Base-by-base conservation (phyloP, 1,140 invertebrate species). In the Sinonovacula constricta region DNA sequence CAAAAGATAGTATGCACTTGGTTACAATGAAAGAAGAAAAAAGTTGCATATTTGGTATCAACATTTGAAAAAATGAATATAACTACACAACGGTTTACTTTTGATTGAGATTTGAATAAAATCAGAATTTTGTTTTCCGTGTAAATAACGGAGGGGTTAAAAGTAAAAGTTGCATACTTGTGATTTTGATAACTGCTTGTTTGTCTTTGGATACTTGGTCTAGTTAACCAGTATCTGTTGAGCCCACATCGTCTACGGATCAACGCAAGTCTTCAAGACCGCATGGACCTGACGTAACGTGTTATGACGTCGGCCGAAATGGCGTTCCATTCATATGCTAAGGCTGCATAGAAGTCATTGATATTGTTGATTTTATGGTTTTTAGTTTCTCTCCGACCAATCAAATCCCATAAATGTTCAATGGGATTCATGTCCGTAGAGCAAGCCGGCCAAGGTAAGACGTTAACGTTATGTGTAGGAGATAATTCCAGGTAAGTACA, bases 401-500 rank as follows among this genome's bases (percentile, higher is more conserved):
- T 28, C 18, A 34, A 30, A 31, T 54, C 67, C 67, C n/a, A 56
- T 3, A 57, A 22, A n/a, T 69, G 24, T 56, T 69, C 53, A 33
- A 69, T 34, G 51, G 51, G 51, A n/a, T 56, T 69, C 51, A 57
- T 54, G 33, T 56, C 28, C 34, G 67, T n/a, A 22, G 67, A 56
- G 15, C 10, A n/a, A 54, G 51, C 53, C 18, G 53, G 67, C 7
- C 28, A 69, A 5, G 49, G 67, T 18, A 33, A 34, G 67, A 39
- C 51, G 14, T 34, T 34, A 39, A 69, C 51, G 33, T 30, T 63
- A 22, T 31, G 18, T 56, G 15, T 33, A n/a, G 26, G 22, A 3
- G 31, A 14, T n/a, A 45, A 56, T 63, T 24, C 14, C 2, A 54
- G 7, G 60, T 63, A 24, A 31, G 10, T 28, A 33, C 22, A 34